A percentile compares a stretch with the other conserved stretches of the same genome.
These are phyloP conservation scores for Caenorhabditis wallacei DNA, from an alignment of 2,888 invertebrate species.

Conservation along the genomic window DNA sequence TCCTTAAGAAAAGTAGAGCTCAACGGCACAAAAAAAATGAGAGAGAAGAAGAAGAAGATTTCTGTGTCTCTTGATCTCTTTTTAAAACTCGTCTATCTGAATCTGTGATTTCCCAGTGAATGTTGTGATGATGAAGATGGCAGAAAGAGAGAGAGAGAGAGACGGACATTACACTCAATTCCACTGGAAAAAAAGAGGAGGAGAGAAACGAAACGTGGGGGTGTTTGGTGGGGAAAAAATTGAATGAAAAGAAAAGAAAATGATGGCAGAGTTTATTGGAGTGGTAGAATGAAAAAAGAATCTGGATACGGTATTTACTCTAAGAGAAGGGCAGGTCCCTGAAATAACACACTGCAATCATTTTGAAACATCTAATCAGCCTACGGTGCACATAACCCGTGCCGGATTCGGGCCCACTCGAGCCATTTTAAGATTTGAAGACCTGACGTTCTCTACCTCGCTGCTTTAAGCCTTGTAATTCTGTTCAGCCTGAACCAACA, in stretches of 20 bases:
- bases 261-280: constrained; percentile 34
- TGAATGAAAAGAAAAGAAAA: neutral
- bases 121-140: constrained; percentile 30
- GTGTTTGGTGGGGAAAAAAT: neutral
- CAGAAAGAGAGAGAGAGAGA: constrained; percentile 15
- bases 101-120: constrained; percentile 8
- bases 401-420: too few relatives aligned
- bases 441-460: too few relatives aligned
- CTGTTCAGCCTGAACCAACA: too few relatives aligned
- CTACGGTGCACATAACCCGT: too few relatives aligned
- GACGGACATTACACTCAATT: constrained; percentile 40
- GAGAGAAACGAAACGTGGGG: constrained; percentile 23
- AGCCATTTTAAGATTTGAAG: too few relatives aligned
- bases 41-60: neutral
- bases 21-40: constrained; percentile 35
- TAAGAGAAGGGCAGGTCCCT: neutral
- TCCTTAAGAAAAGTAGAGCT: constrained; percentile 14
- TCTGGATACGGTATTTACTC: neutral
- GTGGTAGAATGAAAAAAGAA: constrained; percentile 8
- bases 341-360: too few relatives aligned
- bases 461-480: too few relatives aligned
- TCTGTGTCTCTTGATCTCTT: constrained; percentile 7
- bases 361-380: too few relatives aligned
- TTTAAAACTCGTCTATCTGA: too few relatives aligned
- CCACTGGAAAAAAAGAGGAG: neutral